A percentile compares a stretch with the other conserved stretches of the same genome.
Conservation (phyloP, 2,797 vertebrate species). For the Echiichthys vipera region DNA sequence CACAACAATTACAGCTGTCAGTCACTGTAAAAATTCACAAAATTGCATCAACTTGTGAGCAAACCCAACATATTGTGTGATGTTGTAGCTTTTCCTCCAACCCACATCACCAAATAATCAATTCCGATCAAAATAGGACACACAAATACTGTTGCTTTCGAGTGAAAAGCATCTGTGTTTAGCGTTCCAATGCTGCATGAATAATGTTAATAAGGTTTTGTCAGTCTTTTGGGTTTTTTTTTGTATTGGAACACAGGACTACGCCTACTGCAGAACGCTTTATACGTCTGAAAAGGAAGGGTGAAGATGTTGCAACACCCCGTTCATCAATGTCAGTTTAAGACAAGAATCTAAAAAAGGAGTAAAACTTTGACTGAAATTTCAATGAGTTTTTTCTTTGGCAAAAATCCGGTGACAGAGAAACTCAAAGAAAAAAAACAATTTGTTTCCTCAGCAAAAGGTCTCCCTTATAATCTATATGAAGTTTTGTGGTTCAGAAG, state of each 20-base stretch:
- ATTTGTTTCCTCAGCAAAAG: neutral
- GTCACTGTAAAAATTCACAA: neutral
- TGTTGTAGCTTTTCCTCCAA: neutral
- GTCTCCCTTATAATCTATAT: neutral
- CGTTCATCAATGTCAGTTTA: conserved; percentile 35
- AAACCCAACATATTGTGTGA: neutral
- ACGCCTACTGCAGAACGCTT: neutral
- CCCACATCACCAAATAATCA: neutral
- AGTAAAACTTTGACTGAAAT: neutral
- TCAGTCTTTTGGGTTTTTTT: neutral
- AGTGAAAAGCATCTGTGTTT: neutral
- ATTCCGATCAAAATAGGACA: conserved; percentile 1
- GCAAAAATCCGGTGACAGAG: neutral
- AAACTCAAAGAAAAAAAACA: neutral
- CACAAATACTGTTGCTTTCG: neutral
- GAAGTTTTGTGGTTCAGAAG: neutral
- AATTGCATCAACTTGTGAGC: neutral
- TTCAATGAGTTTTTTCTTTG: neutral
- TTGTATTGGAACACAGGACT: neutral
- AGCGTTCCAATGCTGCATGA: neutral
- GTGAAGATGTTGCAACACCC: conserved; percentile 4
- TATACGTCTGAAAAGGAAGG: conserved; percentile 16
- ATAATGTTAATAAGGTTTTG: neutral
- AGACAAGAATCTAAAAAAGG: neutral
- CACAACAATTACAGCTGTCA: neutral